Evolutionary conservation across 2,797 vertebrate genomes (phyloP).

Genomic region (Siniperca scherzeri): DNA sequence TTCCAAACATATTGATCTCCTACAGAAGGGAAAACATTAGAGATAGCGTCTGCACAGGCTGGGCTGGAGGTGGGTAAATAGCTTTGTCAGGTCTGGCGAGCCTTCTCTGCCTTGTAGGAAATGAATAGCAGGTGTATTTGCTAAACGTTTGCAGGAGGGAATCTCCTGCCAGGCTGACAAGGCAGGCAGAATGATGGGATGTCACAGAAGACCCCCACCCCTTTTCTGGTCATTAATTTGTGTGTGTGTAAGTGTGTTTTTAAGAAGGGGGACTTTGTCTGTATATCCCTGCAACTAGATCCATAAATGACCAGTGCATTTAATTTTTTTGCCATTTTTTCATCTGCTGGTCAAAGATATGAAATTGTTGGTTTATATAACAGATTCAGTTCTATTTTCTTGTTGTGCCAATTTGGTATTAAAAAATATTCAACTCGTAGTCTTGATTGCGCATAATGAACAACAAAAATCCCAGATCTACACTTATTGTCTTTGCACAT

Average conservation of each 20-base stretch:
- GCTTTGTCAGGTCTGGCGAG: slow-evolving; percentile 84
- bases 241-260: slow-evolving; percentile 19
- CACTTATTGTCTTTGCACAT: slow-evolving; percentile 42
- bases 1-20: slow-evolving; percentile 89
- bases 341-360: not conserved
- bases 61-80: slow-evolving; percentile 82
- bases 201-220: slow-evolving; percentile 49
- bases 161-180: slow-evolving; percentile 77
- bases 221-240: slow-evolving; percentile 37
- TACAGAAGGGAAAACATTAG: slow-evolving; percentile 87
- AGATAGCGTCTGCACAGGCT: slow-evolving; percentile 74
- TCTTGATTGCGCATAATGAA: slow-evolving; percentile 22
- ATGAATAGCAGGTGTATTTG: slow-evolving; percentile 86
- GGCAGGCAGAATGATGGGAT: slow-evolving; percentile 67
- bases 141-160: slow-evolving; percentile 77
- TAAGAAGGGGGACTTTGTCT: not conserved
- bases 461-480: slow-evolving; percentile 5
- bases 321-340: not conserved
- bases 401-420: slow-evolving; percentile 21
- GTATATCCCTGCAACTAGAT: not conserved
- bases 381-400: not conserved
- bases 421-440: slow-evolving; percentile 12
- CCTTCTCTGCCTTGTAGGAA: slow-evolving; percentile 78
- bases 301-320: not conserved
- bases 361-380: not conserved